phyloP scores from a whole-genome alignment of 1,140 invertebrate species.

The Drosophila albomicans region DNA sequence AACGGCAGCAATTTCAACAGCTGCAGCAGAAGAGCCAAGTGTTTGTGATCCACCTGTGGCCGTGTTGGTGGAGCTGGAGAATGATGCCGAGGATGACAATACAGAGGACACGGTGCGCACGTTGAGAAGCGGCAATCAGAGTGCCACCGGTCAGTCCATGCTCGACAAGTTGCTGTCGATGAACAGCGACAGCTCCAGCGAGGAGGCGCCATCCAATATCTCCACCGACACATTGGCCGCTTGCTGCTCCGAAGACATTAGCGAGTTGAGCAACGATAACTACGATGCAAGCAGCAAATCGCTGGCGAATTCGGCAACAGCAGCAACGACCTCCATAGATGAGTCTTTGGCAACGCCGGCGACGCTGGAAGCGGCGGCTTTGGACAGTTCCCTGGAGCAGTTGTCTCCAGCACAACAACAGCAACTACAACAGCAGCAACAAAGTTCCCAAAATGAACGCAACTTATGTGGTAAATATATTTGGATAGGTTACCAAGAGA shows the following conservation, averaged over 20 bases:
- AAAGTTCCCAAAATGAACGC: slow-evolving; percentile 78
- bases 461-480: slow-evolving; percentile 70
- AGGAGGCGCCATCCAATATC: slow-evolving; percentile 76
- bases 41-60: slow-evolving; percentile 36
- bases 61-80: slow-evolving; percentile 65
- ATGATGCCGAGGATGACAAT: slow-evolving; percentile 77
- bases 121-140: slow-evolving; percentile 52
- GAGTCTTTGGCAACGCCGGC: slow-evolving; percentile 12
- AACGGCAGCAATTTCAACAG: neutral
- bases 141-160: slow-evolving; percentile 74
- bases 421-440: slow-evolving; percentile 52
- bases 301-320: slow-evolving; percentile 17
- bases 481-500: neutral
- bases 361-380: neutral
- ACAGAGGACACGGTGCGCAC: slow-evolving; percentile 80
- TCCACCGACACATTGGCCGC: slow-evolving; percentile 80
- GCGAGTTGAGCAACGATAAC: slow-evolving; percentile 77
- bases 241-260: slow-evolving; percentile 77
- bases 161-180: slow-evolving; percentile 81
- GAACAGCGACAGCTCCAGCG: slow-evolving; percentile 82
- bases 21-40: slow-evolving; percentile 13
- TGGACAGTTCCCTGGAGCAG: slow-evolving; percentile 42
- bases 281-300: slow-evolving; percentile 47
- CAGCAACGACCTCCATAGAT: slow-evolving; percentile 14
- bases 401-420: slow-evolving; percentile 54